These are phyloP conservation scores for Bubo blakistoni DNA, from an alignment of 2,113 vertebrate genomes.

Conservation along the genomic window DNA sequence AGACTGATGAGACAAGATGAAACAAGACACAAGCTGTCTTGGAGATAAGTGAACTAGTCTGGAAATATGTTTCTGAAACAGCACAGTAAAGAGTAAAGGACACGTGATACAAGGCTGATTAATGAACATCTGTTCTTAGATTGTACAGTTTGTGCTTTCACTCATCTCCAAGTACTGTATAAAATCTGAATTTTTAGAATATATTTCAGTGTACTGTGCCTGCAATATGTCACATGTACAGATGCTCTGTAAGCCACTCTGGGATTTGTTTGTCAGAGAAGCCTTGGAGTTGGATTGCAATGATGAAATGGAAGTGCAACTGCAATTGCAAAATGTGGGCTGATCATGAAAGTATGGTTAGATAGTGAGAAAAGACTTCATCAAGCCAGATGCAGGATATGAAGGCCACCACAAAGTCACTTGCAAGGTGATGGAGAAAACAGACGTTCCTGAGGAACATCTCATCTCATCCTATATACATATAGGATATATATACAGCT, in stretches of 20 bases:
- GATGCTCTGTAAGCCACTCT: not conserved
- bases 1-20: not conserved
- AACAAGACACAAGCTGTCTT: not conserved
- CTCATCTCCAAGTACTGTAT: not conserved
- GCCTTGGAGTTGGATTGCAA: not conserved
- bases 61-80: slow-evolving; percentile 17
- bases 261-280: slow-evolving; percentile 12
- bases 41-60: not conserved
- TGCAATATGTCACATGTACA: slow-evolving; percentile 10
- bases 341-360: not conserved
- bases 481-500: not conserved
- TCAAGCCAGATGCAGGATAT: not conserved
- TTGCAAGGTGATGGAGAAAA: not conserved
- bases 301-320: not conserved
- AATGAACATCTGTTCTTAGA: slow-evolving; percentile 16
- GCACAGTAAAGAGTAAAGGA: not conserved
- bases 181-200: slow-evolving; percentile 10
- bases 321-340: not conserved
- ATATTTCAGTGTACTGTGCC: not conserved
- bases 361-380: not conserved
- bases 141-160: slow-evolving; percentile 10
- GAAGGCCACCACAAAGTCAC: not conserved
- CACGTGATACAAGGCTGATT: not conserved
- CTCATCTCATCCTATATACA: not conserved
- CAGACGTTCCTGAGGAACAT: not conserved